phyloP scores from a whole-genome alignment of 2,888 invertebrate genomes.

The Ferdinandea cuprea region DNA sequence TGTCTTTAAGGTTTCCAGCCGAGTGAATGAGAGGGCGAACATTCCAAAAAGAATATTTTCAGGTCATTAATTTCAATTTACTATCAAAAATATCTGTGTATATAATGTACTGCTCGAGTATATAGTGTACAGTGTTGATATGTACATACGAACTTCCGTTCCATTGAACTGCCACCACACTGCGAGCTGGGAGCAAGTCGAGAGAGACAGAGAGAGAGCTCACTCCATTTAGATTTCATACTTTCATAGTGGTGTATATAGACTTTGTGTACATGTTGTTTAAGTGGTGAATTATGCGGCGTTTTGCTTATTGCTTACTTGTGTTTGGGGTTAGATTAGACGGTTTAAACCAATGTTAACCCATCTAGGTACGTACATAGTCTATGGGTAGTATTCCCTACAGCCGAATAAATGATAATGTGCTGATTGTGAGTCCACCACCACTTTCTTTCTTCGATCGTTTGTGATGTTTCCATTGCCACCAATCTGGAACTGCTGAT shows the following conservation, averaged over 20 bases:
- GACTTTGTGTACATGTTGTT: slow-evolving; percentile 13
- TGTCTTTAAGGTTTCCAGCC: neutral
- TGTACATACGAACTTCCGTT: slow-evolving; percentile 16
- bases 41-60: slow-evolving; percentile 35
- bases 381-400: neutral
- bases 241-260: neutral
- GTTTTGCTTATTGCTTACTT: too few species aligned
- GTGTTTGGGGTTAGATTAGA: slow-evolving; percentile 15
- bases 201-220: neutral
- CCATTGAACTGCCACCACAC: slow-evolving; percentile 21
- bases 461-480: neutral
- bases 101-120: slow-evolving; percentile 33
- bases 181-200: neutral
- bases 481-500: neutral
- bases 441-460: slow-evolving; percentile 35
- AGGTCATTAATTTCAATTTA: slow-evolving; percentile 60
- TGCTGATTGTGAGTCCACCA: slow-evolving; percentile 16
- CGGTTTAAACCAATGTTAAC: slow-evolving; percentile 23
- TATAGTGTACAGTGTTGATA: slow-evolving; percentile 15
- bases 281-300: slow-evolving; percentile 23
- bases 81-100: slow-evolving; percentile 51
- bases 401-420: slow-evolving; percentile 28
- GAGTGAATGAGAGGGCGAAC: slow-evolving; percentile 29
- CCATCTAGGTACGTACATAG: neutral
- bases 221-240: too few species aligned